Evolutionary conservation across 2,888 invertebrate genomes (phyloP).

Genomic region (Ophion slaviceki): DNA sequence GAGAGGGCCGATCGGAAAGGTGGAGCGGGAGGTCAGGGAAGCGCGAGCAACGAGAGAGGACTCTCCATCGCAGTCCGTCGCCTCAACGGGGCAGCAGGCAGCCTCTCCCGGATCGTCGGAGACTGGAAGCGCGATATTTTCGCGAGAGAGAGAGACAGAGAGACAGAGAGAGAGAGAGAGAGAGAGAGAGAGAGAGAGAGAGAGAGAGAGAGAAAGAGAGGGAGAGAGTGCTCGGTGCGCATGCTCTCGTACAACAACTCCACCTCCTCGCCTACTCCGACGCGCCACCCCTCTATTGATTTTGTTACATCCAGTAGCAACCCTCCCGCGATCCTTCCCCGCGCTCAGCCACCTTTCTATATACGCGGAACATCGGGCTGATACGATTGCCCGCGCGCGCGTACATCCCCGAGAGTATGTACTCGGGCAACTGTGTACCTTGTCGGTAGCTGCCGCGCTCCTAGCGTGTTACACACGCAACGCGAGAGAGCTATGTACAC

Average conservation of each 20-base stretch:
- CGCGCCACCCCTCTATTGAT: slow-evolving; percentile 84
- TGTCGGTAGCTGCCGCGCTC: not conserved
- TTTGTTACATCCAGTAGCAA: slow-evolving; percentile 83
- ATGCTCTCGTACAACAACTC: slow-evolving; percentile 49
- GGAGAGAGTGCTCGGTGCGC: not conserved
- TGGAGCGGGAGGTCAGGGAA: slow-evolving; percentile 48
- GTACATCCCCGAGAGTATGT: not conserved
- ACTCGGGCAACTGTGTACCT: not conserved
- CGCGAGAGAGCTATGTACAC: not conserved
- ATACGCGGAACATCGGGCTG: slow-evolving; percentile 55
- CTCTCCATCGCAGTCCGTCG: slow-evolving; percentile 83
- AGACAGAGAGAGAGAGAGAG: no score
- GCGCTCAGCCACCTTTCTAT: slow-evolving; percentile 19
- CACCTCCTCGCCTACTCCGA: slow-evolving; percentile 76
- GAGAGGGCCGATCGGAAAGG: not conserved
- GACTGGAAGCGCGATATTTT: slow-evolving; percentile 70
- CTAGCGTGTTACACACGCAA: not conserved
- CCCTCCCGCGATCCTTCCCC: slow-evolving; percentile 68
- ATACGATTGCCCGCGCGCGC: slow-evolving; percentile 48
- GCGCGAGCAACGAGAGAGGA: slow-evolving; percentile 67
- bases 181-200: no score
- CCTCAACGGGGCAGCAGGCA: slow-evolving; percentile 83
- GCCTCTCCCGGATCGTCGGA: slow-evolving; percentile 76
- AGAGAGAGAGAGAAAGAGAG: no score
- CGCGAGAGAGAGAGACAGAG: slow-evolving; percentile 7